Percentiles rank a stretch among this genome's conserved stretches.
phyloP scores from a whole-genome alignment of 2,113 vertebrate genomes.

The Fregata magnificens region DNA sequence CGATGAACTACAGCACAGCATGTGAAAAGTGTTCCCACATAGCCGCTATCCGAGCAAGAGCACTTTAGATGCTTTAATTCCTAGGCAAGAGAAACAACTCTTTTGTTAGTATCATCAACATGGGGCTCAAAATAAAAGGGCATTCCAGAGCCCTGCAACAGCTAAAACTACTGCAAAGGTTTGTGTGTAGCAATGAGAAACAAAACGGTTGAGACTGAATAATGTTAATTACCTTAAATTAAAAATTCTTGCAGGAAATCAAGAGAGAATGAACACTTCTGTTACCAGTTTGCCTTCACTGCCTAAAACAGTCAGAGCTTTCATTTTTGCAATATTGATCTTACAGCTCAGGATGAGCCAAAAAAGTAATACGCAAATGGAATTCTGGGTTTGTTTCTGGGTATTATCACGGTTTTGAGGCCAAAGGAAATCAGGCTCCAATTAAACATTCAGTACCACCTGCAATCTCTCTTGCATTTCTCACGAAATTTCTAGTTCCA shows the following conservation, averaged over 20 bases:
- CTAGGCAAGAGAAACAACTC: constrained; percentile 37
- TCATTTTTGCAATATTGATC: background rate
- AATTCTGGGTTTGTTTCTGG: background rate
- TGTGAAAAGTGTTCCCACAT: background rate
- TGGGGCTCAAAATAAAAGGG: background rate
- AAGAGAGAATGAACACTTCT: background rate
- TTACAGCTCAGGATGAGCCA: background rate
- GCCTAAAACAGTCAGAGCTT: background rate
- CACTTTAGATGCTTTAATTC: background rate
- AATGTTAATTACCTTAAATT: background rate
- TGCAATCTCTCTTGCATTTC: background rate
- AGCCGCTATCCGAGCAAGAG: background rate
- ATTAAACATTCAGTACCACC: background rate
- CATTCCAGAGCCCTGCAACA: background rate
- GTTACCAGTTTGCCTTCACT: background rate
- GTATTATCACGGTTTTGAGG: background rate
- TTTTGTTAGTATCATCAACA: background rate
- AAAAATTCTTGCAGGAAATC: background rate
- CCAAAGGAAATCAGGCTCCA: background rate
- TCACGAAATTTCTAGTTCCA: background rate
- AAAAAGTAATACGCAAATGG: background rate
- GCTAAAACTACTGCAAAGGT: background rate
- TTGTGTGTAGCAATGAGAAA: background rate
- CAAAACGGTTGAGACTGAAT: background rate
- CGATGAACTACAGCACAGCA: constrained; percentile 12